phyloP scores from a whole-genome alignment of 2,797 vertebrate species.

The Apodemus agrarius region DNA sequence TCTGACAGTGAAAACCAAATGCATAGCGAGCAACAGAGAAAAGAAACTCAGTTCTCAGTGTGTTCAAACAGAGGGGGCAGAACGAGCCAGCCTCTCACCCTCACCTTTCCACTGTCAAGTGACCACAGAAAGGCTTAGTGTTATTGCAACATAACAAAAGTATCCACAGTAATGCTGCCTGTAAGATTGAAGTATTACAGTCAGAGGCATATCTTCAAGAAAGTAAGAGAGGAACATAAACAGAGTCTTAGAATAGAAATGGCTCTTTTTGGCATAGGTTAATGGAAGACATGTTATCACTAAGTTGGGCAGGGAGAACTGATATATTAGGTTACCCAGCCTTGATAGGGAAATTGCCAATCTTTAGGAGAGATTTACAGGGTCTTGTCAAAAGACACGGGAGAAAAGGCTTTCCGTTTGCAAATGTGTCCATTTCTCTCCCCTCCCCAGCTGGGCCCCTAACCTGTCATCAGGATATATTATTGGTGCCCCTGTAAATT shows the following conservation, averaged over 20 bases:
- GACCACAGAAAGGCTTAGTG: conserved; percentile 30
- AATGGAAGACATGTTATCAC: conserved; percentile 80
- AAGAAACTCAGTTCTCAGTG: not conserved
- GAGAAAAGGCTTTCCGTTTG: conserved; percentile 45
- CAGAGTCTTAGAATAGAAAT: conserved; percentile 78
- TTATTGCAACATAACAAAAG: conserved; percentile 61
- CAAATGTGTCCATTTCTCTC: conserved; percentile 48
- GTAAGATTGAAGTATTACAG: conserved; percentile 65
- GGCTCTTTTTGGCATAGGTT: conserved; percentile 72
- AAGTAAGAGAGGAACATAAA: conserved; percentile 74
- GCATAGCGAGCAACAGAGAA: not conserved
- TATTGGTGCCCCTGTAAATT: not conserved
- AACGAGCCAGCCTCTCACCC: not conserved
- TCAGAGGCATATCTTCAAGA: conserved; percentile 72
- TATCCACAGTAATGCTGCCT: conserved; percentile 66
- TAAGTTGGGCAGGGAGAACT: conserved; percentile 65
- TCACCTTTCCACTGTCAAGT: not conserved
- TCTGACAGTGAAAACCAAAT: conserved; percentile 10
- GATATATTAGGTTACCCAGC: conserved; percentile 69
- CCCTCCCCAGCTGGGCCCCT: not conserved
- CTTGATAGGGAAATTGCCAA: conserved; percentile 70
- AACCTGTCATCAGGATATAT: not conserved
- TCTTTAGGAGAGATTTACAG: conserved; percentile 66
- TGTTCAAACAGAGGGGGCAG: not conserved
- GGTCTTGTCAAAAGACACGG: conserved; percentile 63